Percentiles rank a stretch among this genome's conserved stretches.
These are phyloP conservation scores for Neodiprion pinetum DNA, from an alignment of 1,140 invertebrate genomes.

Conservation along the genomic window DNA sequence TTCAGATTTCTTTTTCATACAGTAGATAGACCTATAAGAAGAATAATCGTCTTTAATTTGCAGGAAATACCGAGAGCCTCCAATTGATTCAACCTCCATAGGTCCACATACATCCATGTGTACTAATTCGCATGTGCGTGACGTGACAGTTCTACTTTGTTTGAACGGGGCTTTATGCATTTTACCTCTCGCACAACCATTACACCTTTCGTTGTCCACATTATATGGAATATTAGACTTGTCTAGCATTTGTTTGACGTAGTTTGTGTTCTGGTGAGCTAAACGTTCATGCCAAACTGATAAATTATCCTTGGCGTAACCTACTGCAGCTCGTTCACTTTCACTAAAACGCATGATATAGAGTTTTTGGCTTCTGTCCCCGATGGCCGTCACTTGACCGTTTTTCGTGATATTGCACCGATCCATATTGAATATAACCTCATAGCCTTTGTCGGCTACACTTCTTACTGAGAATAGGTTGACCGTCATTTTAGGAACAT, in stretches of 20 bases:
- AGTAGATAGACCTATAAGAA: slow-evolving; percentile 17
- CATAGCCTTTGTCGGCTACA: slow-evolving; percentile 22
- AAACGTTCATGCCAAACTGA: background rate
- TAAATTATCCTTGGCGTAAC: background rate
- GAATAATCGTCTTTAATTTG: slow-evolving; percentile 25
- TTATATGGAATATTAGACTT: slow-evolving; percentile 37
- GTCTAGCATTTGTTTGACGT: slow-evolving; percentile 33
- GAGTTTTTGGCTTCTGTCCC: background rate
- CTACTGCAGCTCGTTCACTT: background rate
- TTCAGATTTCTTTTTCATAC: slow-evolving; percentile 20
- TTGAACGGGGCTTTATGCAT: slow-evolving; percentile 35
- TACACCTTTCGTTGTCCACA: slow-evolving; percentile 36
- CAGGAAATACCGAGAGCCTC: slow-evolving; percentile 18
- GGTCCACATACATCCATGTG: background rate
- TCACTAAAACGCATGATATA: background rate
- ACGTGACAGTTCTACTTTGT: slow-evolving; percentile 39
- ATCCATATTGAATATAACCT: background rate
- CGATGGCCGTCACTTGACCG: background rate
- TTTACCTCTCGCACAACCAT: slow-evolving; percentile 39
- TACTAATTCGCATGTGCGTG: background rate
- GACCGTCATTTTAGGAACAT: slow-evolving; percentile 30
- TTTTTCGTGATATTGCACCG: background rate
- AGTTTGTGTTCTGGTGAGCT: slow-evolving; percentile 19
- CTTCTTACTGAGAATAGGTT: slow-evolving; percentile 37
- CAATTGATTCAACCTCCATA: slow-evolving; percentile 5